Conservation (phyloP, 2,113 vertebrate species). For the Clarias magur region DNA sequence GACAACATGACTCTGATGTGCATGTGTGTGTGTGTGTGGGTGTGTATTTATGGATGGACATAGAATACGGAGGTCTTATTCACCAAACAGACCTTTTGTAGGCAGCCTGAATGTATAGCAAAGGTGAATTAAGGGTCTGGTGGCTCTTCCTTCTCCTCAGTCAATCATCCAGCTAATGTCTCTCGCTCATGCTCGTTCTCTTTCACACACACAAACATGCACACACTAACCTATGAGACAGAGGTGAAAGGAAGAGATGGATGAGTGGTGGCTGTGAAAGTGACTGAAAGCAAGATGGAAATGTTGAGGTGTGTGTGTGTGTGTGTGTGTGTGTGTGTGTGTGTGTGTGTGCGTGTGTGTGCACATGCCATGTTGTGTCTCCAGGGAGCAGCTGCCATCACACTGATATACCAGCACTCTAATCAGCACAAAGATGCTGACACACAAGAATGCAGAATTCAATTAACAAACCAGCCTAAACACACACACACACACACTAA, state of each 20-base stretch:
- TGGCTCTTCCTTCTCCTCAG: not conserved
- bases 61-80: not conserved
- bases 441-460: constrained; percentile 33
- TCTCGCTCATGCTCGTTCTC: not conserved
- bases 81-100: not conserved
- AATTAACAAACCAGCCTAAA: constrained; percentile 29
- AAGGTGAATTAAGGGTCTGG: not conserved
- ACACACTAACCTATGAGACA: constrained; percentile 11
- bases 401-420: constrained; percentile 50
- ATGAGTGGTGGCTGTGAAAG: constrained; percentile 8
- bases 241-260: constrained; percentile 25
- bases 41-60: not conserved
- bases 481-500: not conserved
- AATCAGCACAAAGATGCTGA: constrained; percentile 43
- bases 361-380: not conserved
- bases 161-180: not conserved
- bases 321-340: constrained; percentile 11
- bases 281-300: constrained; percentile 28
- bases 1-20: not conserved
- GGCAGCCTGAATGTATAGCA: not conserved
- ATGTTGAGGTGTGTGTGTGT: constrained; percentile 29
- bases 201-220: not conserved
- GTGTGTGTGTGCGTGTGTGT: constrained; percentile 14
- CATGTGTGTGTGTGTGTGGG: not conserved
- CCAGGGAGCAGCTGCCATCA: constrained; percentile 48